Percentiles rank a stretch among this genome's conserved stretches.
Evolutionary conservation across 2,888 invertebrate genomes (phyloP).

Genomic region (Pogonocherus hispidulus): DNA sequence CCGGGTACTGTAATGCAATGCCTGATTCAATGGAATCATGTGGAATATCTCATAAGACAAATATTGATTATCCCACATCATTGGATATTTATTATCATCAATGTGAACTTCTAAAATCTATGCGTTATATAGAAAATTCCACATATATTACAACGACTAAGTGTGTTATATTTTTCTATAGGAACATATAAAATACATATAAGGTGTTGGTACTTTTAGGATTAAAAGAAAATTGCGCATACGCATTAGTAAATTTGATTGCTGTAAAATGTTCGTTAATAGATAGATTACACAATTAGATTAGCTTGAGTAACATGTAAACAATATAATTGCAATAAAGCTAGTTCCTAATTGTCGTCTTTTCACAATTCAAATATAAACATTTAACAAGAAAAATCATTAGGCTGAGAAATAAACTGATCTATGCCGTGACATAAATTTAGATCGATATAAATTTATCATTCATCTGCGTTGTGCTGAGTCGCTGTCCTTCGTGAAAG

Average conservation of each 20-base stretch:
- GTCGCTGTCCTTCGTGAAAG: slow-evolving; percentile 54
- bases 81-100: too few species aligned
- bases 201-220: too few species aligned
- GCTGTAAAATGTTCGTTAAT: not conserved
- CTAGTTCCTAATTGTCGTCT: not conserved
- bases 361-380: not conserved
- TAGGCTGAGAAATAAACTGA: slow-evolving; percentile 30
- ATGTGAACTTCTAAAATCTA: too few species aligned
- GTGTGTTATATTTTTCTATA: too few species aligned
- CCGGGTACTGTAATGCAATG: slow-evolving; percentile 7
- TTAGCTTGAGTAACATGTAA: not conserved
- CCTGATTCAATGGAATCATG: not conserved
- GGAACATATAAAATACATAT: too few species aligned
- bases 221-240: too few species aligned
- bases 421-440: slow-evolving; percentile 37
- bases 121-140: too few species aligned
- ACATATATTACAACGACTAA: too few species aligned
- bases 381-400: slow-evolving; percentile 27
- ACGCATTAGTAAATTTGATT: not conserved
- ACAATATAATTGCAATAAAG: not conserved
- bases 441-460: slow-evolving; percentile 44
- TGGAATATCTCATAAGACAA: not conserved
- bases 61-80: too few species aligned
- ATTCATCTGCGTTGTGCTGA: slow-evolving; percentile 37
- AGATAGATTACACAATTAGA: not conserved